Percentiles rank a stretch among this genome's conserved stretches.
These are phyloP conservation scores for Spinibarbus caldwelli DNA, from an alignment of 2,797 vertebrate genomes.

Conservation along the genomic window DNA sequence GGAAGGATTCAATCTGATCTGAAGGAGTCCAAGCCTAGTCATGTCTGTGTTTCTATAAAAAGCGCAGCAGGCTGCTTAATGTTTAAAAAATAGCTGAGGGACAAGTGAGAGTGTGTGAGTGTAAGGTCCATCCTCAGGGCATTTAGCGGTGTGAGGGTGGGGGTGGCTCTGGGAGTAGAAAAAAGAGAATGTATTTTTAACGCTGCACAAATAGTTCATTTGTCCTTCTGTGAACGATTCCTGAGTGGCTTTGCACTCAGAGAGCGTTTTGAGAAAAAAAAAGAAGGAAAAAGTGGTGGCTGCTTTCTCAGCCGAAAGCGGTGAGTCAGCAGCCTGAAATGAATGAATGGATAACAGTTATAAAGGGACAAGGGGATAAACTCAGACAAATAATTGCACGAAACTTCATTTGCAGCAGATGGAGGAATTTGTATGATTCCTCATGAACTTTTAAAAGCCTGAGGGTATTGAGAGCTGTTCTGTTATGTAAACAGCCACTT, in stretches of 20 bases:
- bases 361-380: constrained; percentile 16
- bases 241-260: constrained; percentile 15
- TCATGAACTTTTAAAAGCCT: constrained; percentile 46
- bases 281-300: constrained; percentile 1
- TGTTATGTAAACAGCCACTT: constrained; percentile 45
- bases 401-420: constrained; percentile 46
- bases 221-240: constrained; percentile 43
- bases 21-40: constrained; percentile 28
- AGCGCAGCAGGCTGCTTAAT: constrained; percentile 43
- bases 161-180: constrained; percentile 7
- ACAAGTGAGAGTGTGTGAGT: constrained; percentile 22
- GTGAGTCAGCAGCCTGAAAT: constrained; percentile 40
- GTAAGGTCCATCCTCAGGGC: constrained; percentile 43
- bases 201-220: constrained; percentile 37
- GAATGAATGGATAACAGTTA: constrained; percentile 36
- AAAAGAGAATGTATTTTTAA: constrained; percentile 48
- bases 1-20: constrained; percentile 46
- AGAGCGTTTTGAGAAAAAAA: constrained; percentile 21
- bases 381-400: constrained; percentile 24
- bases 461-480: constrained; percentile 17
- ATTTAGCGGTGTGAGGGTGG: constrained; percentile 7
- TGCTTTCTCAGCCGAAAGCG: not conserved
- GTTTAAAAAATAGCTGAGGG: constrained; percentile 55
- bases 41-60: constrained; percentile 46
- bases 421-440: constrained; percentile 21